A percentile compares a stretch with the other conserved stretches of the same genome.
phyloP scores from a whole-genome alignment of 2,113 vertebrate species.

The Otis tarda region DNA sequence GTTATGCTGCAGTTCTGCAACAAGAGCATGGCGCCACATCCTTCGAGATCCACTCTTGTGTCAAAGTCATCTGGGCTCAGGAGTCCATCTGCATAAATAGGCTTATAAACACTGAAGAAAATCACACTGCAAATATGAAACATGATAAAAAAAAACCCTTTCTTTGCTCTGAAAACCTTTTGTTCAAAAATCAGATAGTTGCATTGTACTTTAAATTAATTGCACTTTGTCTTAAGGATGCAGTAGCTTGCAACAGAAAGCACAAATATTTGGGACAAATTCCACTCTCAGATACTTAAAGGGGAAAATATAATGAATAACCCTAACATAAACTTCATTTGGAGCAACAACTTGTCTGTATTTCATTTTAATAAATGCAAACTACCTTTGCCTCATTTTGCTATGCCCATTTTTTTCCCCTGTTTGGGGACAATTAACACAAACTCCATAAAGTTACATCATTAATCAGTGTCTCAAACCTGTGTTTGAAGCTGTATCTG shows the following conservation, averaged over 20 bases:
- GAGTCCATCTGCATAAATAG: background rate
- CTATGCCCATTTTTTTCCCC: background rate
- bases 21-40: background rate
- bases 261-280: conserved; percentile 28
- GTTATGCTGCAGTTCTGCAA: background rate
- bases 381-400: conserved; percentile 1
- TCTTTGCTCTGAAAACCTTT: background rate
- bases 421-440: conserved; percentile 7
- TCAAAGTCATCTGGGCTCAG: background rate
- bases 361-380: conserved; percentile 40
- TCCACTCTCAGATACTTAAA: background rate
- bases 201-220: conserved; percentile 29
- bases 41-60: background rate
- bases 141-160: background rate
- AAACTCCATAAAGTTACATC: background rate
- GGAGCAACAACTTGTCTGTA: background rate
- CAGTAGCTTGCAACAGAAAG: conserved; percentile 4
- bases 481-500: conserved; percentile 24
- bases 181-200: conserved; percentile 2
- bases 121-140: background rate
- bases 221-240: conserved; percentile 7
- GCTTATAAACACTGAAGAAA: conserved; percentile 2
- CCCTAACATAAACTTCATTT: conserved; percentile 8
- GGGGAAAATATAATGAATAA: conserved; percentile 21
- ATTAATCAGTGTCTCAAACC: conserved; percentile 28